phyloP scores from a whole-genome alignment of 2,888 invertebrate genomes.

The Therioaphis trifolii region DNA sequence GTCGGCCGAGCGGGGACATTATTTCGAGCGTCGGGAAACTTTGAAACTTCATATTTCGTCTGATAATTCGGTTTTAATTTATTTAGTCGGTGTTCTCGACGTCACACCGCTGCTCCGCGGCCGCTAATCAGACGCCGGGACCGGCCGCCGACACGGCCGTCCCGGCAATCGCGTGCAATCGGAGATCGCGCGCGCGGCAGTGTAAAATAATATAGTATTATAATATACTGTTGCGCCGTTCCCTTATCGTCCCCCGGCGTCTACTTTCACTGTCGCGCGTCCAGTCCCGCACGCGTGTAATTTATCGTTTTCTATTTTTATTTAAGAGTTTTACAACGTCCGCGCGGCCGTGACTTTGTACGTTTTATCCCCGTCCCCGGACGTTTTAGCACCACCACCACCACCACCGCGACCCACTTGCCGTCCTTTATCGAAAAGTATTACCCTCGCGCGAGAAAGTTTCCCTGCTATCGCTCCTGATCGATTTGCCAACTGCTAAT shows the following conservation, averaged over 20 bases:
- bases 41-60: slow-evolving; percentile 11
- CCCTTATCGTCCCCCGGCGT: no score
- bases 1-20: no score
- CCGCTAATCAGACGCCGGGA: not conserved
- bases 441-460: not conserved
- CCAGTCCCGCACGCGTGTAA: not conserved
- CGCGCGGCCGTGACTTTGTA: not conserved
- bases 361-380: not conserved
- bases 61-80: slow-evolving; percentile 8
- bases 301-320: not conserved
- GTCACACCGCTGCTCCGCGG: not conserved
- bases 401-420: not conserved
- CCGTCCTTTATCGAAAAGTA: not conserved
- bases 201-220: no score
- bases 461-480: not conserved
- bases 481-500: not conserved
- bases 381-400: not conserved
- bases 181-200: no score
- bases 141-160: no score
- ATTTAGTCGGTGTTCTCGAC: slow-evolving; percentile 13
- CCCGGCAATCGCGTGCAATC: not conserved
- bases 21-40: not conserved
- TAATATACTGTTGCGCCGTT: not conserved
- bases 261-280: not conserved
- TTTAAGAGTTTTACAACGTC: not conserved